A percentile compares a stretch with the other conserved stretches of the same genome.
phyloP scores from a whole-genome alignment of 2,113 vertebrate species.

The Peromyscus maniculatus region DNA sequence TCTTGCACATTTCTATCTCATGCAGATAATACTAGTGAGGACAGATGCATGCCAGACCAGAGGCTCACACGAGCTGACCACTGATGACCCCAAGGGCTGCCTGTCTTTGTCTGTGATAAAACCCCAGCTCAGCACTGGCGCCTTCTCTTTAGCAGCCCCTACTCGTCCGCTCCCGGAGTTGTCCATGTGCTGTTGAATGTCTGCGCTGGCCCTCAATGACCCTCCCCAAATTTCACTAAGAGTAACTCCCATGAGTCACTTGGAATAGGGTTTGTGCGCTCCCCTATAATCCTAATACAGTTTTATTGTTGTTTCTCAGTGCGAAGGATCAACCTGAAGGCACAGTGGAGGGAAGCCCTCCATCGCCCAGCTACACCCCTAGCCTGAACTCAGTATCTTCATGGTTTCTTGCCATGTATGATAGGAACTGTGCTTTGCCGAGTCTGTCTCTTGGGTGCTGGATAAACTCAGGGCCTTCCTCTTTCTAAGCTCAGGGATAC shows the following conservation, averaged over 20 bases:
- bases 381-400: neutral
- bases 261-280: neutral
- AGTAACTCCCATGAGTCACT: neutral
- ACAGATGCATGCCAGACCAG: neutral
- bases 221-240: neutral
- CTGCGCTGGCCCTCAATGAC: neutral
- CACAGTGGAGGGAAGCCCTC: neutral
- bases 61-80: neutral
- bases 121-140: neutral
- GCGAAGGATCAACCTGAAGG: neutral
- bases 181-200: neutral
- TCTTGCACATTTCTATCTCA: neutral
- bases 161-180: too few relatives aligned
- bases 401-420: neutral
- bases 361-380: too few relatives aligned
- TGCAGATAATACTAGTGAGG: neutral
- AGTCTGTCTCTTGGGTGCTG: neutral
- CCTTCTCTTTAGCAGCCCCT: neutral
- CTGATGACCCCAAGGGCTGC: neutral
- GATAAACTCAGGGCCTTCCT: neutral
- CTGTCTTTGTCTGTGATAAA: neutral
- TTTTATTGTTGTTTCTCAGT: neutral
- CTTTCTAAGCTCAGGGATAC: neutral
- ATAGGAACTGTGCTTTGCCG: neutral
- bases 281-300: neutral